Conservation (phyloP, 2,888 invertebrate species). For the Monoplex corrugatus region DNA sequence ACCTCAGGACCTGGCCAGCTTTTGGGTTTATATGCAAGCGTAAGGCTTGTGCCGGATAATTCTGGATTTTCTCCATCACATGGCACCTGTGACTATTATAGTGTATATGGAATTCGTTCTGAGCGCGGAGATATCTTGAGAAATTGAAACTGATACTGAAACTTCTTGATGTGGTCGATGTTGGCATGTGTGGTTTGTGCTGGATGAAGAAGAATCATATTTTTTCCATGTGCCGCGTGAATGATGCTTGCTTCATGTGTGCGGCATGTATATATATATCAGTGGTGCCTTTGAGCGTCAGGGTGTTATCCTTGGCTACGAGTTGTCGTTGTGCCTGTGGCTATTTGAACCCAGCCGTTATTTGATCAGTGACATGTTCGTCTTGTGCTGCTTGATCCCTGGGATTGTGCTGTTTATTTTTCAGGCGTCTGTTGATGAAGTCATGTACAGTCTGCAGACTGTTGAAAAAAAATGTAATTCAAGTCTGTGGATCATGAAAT, state of each 20-base stretch:
- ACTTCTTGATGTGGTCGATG: too few species aligned
- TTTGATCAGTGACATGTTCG: neutral
- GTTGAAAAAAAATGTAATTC: neutral
- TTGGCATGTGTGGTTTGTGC: too few species aligned
- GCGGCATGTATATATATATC: neutral
- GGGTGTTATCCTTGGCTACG: neutral
- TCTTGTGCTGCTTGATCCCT: neutral
- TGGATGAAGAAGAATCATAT: neutral
- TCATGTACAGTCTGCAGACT: neutral
- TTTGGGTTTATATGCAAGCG: too few species aligned
- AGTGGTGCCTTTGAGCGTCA: neutral
- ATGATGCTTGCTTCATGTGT: constrained; percentile 5
- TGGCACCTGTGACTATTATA: too few species aligned
- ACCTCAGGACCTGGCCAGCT: too few species aligned
- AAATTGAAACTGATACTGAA: too few species aligned
- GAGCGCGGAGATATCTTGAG: too few species aligned
- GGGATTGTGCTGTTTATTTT: neutral
- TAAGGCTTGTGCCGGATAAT: too few species aligned
- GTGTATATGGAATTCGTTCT: too few species aligned
- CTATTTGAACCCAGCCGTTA: neutral
- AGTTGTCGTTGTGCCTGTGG: neutral
- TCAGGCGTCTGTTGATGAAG: neutral
- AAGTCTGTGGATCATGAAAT: neutral
- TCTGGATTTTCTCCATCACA: too few species aligned
- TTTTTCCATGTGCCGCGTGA: neutral